Evolutionary conservation across 2,888 invertebrate genomes (phyloP), one percentile per base, ranked within the genome.

Genomic region (Hydriomena furcata): DNA sequence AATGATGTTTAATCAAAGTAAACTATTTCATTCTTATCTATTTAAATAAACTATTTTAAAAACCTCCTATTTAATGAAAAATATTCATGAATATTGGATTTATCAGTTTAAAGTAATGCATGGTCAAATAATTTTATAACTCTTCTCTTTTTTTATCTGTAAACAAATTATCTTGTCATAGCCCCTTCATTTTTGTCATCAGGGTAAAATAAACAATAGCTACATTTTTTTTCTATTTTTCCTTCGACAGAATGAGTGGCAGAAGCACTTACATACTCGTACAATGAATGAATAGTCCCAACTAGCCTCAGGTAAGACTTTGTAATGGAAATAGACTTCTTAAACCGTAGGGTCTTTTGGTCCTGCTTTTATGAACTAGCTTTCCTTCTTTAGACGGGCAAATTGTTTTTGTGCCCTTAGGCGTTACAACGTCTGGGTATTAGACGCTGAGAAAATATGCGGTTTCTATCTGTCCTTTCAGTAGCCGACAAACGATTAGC

Each of bases 361-460:
- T 75, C 73, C 73, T 73, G 56, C 64, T 68, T 70, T 68, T 73
- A 70, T 71, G 73, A 76, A 75, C 76, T 63, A 31, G 66, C 73
- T 24, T 31, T 27, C 17, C 37, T 27, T n/a, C 76, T 82, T 82
- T 83, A 78, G 76, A 79, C 69, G 68, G 72, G 83, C 63, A 87
- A 86, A 88, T 88, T 85, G 87, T 85, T 88, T 88, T 88, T 86
- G 71, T 85, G 80, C 87, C 88, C 71, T 57, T 49, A 63, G 80
- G 88, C 85, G 65, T 74, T 72, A 65, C 68, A 63, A 60, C 66
- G 68, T 71, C 77, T 73, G 66, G n/a, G 66, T 34, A 28, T 21
- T 23, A 23, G 44, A 40, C 13, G 43, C 12, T 24, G 27, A 7
- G 41, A 52, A 44, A 46, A 47, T 52, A 40, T 21, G 21, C 38